Evolutionary conservation across 2,113 vertebrate genomes (phyloP), one percentile per base, ranked within the genome.

Genomic region (Mesitornis unicolor): DNA sequence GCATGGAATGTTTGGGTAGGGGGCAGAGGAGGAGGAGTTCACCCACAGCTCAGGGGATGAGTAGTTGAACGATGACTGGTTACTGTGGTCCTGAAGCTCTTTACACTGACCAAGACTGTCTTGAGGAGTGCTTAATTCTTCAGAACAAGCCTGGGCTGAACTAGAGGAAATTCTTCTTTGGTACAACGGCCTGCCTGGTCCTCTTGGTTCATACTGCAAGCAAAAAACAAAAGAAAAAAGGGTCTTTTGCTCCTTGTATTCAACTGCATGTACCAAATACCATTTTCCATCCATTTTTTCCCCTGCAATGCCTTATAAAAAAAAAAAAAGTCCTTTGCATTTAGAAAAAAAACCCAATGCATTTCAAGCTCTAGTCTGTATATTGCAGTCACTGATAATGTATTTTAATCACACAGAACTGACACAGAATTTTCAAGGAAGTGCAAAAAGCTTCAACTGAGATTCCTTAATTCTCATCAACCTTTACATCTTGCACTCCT

Each of bases 101-200:
- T 98, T 98, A 96, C 98, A 97, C 94, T 98, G 98, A 94, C 97
- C 98, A 96, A 93, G 98, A 77, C 97, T 98, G 93, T 98, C 99
- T 98, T 97, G 99, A 98, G 98, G 98, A 97, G 97, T 91, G 94
- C 92, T 98, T 76, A 95, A 97, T 92, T 98, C 99, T 98, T 99
- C 99, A 98, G 98, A 98, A 97, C 98, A 99, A 93, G 98, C 98
- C 96, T 98, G 98, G 84, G 98, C 98, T 98, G 99, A 99, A 98
- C 98, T 99, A 96, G 99, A 99, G 82, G 99, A 99, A 98, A 99
- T 99, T 97, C 99, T 98, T 96, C 99, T 99, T 98, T 99, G 99
- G 99, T 99, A 99, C 96, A 99, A 99, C 45, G 99, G 99, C 99
- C 99, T 98, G 80, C 99, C 99, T 35, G 99, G 99, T 97, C 99